Evolutionary conservation across 2,797 vertebrate species (phyloP), one percentile per base, ranked within the genome.

Genomic region (Hoplostethus atlanticus): DNA sequence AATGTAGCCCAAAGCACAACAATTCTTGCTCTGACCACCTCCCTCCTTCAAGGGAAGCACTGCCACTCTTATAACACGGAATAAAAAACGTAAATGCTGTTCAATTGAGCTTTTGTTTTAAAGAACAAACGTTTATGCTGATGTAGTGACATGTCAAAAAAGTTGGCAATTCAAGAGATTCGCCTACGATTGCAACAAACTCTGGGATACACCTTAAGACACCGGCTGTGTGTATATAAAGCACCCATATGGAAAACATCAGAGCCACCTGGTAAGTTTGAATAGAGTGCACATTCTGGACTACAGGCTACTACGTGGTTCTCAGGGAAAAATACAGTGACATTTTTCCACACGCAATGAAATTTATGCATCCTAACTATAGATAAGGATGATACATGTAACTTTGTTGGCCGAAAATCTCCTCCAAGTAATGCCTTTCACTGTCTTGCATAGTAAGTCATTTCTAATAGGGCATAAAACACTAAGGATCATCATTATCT

Each of bases 381-480:
- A 81, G 76, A 84, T 83, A 80, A 79, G 44, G 16, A 56, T 69
- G 9, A 74, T 52, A 34, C 11, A 76, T 78, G 28, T 44, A 54
- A 12, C 31, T 4, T 15, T 34, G 12, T 67, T 38, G 61, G 31
- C 42, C 42, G 44, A 72, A 17, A 2, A 56, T 51, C 55, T 57
- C 15, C 21, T 42, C 59, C 17, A 42, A 54, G 66, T 65, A 59
- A 55, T 30, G 13, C 28, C 0, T 38, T 21, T n/a, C 47, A 60
- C 50, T 52, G 16, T 56, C 13, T 4, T 44, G 17, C 3, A 34
- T 40, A 42, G 16, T 55, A 70, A 52, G 28, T 73, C 30, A 68
- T 77, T 76, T 56, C 64, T 69, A 67, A 77, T 47, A 17, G 57
- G 3, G 2, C 15, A 73, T 63, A 17, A 87, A 84, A 82, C 67